Evolutionary conservation across 2,888 invertebrate genomes (phyloP).

Genomic region (Chromoteleia sp.): DNA sequence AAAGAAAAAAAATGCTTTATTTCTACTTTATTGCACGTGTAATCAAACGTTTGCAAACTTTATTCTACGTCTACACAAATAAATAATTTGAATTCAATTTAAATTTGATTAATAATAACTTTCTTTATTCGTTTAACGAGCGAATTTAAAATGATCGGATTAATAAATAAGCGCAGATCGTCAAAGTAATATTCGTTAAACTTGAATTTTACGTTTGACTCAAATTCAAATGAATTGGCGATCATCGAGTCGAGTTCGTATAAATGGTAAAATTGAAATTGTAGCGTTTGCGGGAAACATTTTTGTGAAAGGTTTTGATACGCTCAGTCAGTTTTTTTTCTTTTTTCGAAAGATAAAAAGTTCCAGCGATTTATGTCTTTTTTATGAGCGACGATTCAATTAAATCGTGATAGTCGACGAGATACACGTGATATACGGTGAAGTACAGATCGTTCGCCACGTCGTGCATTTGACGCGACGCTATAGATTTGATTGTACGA

Average conservation of each 20-base stretch:
- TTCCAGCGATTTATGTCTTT: slow-evolving; percentile 46
- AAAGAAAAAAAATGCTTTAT: too few species aligned
- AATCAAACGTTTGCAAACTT: too few species aligned
- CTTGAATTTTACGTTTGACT: slow-evolving; percentile 14
- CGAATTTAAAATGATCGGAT: slow-evolving; percentile 5
- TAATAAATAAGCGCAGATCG: slow-evolving; percentile 22
- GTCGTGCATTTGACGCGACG: slow-evolving; percentile 50
- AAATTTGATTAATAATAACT: slow-evolving; percentile 28
- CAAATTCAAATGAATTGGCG: slow-evolving; percentile 15
- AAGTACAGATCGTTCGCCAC: slow-evolving; percentile 26
- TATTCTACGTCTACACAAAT: too few species aligned
- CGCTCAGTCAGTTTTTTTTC: background rate
- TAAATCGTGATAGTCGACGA: slow-evolving; percentile 49
- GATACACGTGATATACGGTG: slow-evolving; percentile 22
- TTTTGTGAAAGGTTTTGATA: slow-evolving; percentile 30
- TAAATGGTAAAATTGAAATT: slow-evolving; percentile 18
- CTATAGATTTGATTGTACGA: slow-evolving; percentile 51
- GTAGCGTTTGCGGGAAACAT: slow-evolving; percentile 12
- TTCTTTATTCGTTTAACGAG: slow-evolving; percentile 27
- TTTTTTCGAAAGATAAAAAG: slow-evolving; percentile 31
- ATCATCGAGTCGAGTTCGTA: slow-evolving; percentile 4
- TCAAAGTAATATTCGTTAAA: slow-evolving; percentile 16
- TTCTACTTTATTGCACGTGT: too few species aligned
- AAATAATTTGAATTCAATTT: slow-evolving; percentile 8
- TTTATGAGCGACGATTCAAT: slow-evolving; percentile 59